A percentile compares a stretch with the other conserved stretches of the same genome.
Conservation (phyloP, 2,113 vertebrate species). For the Geothlypis trichas region DNA sequence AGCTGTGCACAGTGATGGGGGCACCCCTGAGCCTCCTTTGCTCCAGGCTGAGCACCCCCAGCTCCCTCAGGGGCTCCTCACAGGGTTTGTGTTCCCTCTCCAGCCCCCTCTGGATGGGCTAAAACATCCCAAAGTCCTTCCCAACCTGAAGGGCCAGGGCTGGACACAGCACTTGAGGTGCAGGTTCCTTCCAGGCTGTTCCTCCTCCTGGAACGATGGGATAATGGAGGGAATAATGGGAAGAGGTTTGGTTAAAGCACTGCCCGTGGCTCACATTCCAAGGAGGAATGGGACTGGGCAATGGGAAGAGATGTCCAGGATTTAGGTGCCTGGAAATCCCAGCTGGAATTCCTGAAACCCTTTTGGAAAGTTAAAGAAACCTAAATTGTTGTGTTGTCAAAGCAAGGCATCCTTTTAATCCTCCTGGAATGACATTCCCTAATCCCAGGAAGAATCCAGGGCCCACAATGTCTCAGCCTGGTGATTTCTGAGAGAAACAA, state of each 20-base stretch:
- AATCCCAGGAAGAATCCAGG: not conserved
- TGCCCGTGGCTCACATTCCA: rapidly evolving
- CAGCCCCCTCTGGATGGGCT: not conserved
- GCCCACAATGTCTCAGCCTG: not conserved
- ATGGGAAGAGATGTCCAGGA: not conserved
- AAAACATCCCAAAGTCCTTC: not conserved
- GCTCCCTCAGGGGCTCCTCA: not conserved
- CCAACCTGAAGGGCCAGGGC: not conserved
- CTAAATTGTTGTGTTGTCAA: not conserved
- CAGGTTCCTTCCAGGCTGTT: not conserved
- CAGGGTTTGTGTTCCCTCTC: not conserved
- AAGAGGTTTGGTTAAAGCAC: not conserved
- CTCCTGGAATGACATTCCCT: not conserved
- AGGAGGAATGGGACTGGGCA: not conserved
- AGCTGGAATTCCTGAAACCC: not conserved
- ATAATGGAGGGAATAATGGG: rapidly evolving
- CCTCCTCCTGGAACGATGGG: not conserved
- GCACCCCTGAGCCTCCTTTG: no score
- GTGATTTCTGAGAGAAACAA: not conserved
- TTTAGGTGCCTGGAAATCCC: not conserved
- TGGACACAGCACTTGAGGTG: not conserved
- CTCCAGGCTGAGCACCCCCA: not conserved
- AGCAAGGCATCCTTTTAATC: not conserved
- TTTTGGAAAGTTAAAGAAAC: not conserved
- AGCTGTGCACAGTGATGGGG: not conserved